Evolutionary conservation across 2,797 vertebrate species (phyloP), one percentile per base, ranked within the genome.

Genomic region (Carapus acus): DNA sequence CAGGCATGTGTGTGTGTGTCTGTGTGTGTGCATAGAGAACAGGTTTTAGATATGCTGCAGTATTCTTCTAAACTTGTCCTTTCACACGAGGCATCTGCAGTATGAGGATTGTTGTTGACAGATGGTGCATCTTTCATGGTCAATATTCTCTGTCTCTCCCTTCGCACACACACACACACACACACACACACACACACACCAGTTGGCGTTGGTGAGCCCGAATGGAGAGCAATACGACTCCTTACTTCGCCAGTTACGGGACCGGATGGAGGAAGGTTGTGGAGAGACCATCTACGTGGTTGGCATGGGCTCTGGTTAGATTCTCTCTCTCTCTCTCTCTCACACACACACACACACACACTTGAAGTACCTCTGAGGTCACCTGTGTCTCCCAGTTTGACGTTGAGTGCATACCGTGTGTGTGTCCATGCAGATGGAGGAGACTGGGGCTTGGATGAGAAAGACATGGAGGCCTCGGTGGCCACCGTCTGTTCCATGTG

Each of bases 221-320:
- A 94, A 91, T 40, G 91, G 93, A 66, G 95, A 97, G 80, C 96
- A 99, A 77, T 99, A 97, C 66, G 95, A 98, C 82, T 93, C 88
- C 15, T 88, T 98, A 71, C 90, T 98, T 15, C 90, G 81, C 47
- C 96, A 99, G 84, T 90, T 98, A 66, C 91, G 90, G 50, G 94
- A 96, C 75, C 87, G 96, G 56, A 96, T 99, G 88, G 94, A 96
- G 17, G 96, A 99, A 78, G 96, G 96, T 29, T 93, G 93, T 54
- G 96, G 96, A 57, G 96, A 99, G 84, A 97, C 94, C 67, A 98
- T 99, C 80, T 98, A 99, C 69, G 92, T 98, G 77, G 88, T 98
- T 64, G 95, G 96, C 27, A 94, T 97, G 88, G 95, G 94, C 68
- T 97, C 94, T 85, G 96, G 96, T 98, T 78, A 91, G 91, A 67